A percentile compares a stretch with the other conserved stretches of the same genome.
Evolutionary conservation across 2,888 invertebrate species (phyloP).

Genomic region (Agelastica alni): DNA sequence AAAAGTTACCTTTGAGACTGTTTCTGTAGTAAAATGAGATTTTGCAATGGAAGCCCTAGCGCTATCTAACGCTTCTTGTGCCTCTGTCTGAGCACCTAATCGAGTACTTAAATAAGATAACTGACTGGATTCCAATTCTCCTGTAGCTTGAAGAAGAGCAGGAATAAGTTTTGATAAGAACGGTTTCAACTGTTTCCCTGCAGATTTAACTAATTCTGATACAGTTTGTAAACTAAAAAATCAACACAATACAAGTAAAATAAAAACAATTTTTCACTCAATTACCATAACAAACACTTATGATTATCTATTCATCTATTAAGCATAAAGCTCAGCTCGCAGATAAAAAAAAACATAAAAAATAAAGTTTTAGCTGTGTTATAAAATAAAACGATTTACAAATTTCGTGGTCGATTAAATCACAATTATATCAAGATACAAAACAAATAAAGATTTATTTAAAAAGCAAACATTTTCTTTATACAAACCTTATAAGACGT

Average conservation of each 20-base stretch:
- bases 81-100: constrained; percentile 67
- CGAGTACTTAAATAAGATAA: constrained; percentile 80
- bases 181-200: constrained; percentile 77
- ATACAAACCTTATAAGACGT: constrained; percentile 69
- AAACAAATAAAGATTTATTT: too few species aligned
- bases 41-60: constrained; percentile 80
- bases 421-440: too few species aligned
- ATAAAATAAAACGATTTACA: too few species aligned
- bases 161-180: constrained; percentile 82
- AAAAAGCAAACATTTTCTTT: too few species aligned
- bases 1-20: constrained; percentile 79
- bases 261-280: too few species aligned
- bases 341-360: too few species aligned
- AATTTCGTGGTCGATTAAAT: too few species aligned
- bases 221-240: constrained; percentile 77
- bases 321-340: too few species aligned
- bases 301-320: too few species aligned
- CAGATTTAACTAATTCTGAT: constrained; percentile 81
- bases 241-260: background rate
- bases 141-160: constrained; percentile 82
- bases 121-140: constrained; percentile 81
- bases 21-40: constrained; percentile 86
- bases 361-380: too few species aligned
- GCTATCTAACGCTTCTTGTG: constrained; percentile 78
- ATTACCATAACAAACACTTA: too few species aligned